Evolutionary conservation across 2,113 vertebrate genomes (phyloP).

Genomic region (Entomyzon cyanotis): DNA sequence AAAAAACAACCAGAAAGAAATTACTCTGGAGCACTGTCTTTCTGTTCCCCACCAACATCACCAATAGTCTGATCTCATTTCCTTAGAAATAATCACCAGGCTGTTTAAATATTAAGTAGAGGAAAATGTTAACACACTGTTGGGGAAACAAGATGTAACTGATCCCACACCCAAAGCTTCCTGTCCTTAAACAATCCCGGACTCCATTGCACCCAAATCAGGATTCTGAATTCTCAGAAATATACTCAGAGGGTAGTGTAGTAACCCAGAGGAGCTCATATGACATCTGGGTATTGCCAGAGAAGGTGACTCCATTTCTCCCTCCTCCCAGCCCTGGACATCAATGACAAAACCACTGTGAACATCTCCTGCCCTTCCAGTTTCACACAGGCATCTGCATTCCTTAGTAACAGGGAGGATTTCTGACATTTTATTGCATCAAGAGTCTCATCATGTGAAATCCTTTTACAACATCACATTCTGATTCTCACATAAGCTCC

Average conservation of each 20-base stretch:
- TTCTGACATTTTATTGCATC: background rate
- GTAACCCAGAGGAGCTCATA: background rate
- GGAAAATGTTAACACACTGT: background rate
- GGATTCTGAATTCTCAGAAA: background rate
- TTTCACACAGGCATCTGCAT: background rate
- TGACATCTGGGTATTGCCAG: background rate
- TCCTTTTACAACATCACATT: slow-evolving; percentile 25
- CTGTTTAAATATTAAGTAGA: background rate
- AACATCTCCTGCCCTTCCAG: accelerated
- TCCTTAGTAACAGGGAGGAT: background rate
- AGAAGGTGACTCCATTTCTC: background rate
- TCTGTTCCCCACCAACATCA: background rate
- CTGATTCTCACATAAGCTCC: background rate
- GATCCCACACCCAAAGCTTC: background rate
- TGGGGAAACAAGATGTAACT: background rate
- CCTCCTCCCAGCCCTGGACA: background rate
- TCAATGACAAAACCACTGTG: background rate
- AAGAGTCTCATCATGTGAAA: background rate
- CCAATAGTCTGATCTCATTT: background rate
- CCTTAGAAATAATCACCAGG: background rate
- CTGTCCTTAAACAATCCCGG: background rate
- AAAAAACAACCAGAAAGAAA: background rate
- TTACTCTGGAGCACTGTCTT: background rate
- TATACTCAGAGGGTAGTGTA: background rate
- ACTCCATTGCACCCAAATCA: background rate